A percentile compares a stretch with the other conserved stretches of the same genome.
phyloP scores from a whole-genome alignment of 2,888 invertebrate species.

The Marasmarcha lunaedactyla region DNA sequence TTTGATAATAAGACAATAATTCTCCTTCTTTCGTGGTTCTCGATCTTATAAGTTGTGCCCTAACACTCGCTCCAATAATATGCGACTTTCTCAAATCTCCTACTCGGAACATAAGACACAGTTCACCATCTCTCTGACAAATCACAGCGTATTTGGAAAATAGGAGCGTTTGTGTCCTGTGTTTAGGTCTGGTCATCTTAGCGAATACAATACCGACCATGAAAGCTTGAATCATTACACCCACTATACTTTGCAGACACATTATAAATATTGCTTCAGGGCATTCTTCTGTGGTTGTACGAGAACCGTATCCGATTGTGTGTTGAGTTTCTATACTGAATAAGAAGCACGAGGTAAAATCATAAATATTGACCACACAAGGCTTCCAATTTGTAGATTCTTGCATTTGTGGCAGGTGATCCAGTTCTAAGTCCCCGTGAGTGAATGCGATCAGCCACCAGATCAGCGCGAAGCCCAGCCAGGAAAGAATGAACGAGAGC shows the following conservation, averaged over 20 bases:
- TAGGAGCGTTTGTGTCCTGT: conserved; percentile 88
- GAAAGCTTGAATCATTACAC: conserved; percentile 84
- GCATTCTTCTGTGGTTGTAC: conserved; percentile 89
- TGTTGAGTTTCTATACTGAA: conserved; percentile 95
- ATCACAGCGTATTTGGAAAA: conserved; percentile 89
- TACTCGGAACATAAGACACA: conserved; percentile 88
- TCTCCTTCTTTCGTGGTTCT: conserved; percentile 90
- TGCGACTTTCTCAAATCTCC: conserved; percentile 92
- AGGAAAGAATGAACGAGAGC: conserved; percentile 86
- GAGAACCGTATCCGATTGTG: conserved; percentile 90
- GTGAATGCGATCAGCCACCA: conserved; percentile 91
- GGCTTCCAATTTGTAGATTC: conserved; percentile 75
- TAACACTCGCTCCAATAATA: conserved; percentile 88
- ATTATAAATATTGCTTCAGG: conserved; percentile 90
- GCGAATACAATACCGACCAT: conserved; percentile 90
- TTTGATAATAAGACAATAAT: conserved; percentile 82
- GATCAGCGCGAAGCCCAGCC: conserved; percentile 86
- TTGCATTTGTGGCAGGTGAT: conserved; percentile 66
- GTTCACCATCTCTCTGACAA: conserved; percentile 84
- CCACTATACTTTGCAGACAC: conserved; percentile 90
- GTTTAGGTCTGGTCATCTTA: conserved; percentile 92
- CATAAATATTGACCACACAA: conserved; percentile 83
- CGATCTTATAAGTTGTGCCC: conserved; percentile 85
- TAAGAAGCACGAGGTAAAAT: conserved; percentile 89
- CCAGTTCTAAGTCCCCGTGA: conserved; percentile 83